Base-by-base conservation (phyloP, 2,888 invertebrate species). In the Glyphotaelius pellucidus region DNA sequence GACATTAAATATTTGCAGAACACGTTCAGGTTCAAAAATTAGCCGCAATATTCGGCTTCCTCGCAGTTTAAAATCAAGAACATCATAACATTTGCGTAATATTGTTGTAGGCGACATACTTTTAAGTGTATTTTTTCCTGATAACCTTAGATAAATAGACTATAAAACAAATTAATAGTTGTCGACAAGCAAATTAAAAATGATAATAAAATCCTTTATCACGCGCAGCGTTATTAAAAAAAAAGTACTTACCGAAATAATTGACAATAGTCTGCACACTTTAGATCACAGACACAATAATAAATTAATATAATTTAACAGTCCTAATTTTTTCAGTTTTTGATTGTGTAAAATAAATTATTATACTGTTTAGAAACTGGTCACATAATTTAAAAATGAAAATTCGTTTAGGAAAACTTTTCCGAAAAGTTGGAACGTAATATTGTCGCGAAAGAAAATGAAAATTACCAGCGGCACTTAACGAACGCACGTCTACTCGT, bases 1-100 rank as follows among this genome's bases (percentile, higher is more conserved):
- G 88, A 89, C 88, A 79, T 89, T 89, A 79, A 80, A 89, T 38
- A 89, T 89, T 89, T 89, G n/a, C 88, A 80, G 79, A 89, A 11
- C 79, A 35, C 80, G 79, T 42, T 79, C 38, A 80, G 35, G 79
- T 87, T 87, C 87, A 67, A 32, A 89, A 86, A 86, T 86, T 47
- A 86, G 86, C 47, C 30, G 38, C 47, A 25, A 67, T 67, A 67
- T 67, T 67, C 9, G 25, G 67, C 67, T 9, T 9, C 67, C 11
- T 67, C 9, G 9, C 9, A 67, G 67, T 25, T 67, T 67, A 25
- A 67, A 67, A 67, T 25, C 9, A n/a, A 1, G n/a, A 25, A n/a
- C 2, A 67, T 67, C 25, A 67, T n/a, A 52, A 25, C 25, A 67
- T 67, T 25, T 81, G 30, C 81, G 32, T 81, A 81, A 67, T n/a